Evolutionary conservation across 1,140 invertebrate genomes (phyloP).

Genomic region (Ditylenchus dipsaci): DNA sequence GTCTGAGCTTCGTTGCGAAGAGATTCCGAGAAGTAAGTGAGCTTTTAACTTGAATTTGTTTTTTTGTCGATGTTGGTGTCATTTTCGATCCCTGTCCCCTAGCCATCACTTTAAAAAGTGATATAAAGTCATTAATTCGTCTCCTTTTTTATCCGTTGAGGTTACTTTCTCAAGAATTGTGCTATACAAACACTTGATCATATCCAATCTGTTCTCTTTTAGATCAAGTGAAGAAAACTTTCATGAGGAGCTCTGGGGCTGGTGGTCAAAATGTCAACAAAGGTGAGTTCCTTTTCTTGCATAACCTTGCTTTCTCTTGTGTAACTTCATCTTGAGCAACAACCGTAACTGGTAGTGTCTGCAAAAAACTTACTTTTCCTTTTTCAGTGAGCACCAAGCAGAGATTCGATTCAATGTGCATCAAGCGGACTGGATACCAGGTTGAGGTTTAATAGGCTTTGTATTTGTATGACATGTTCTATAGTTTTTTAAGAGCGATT

Average conservation of each 20-base stretch:
- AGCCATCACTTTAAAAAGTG: no score
- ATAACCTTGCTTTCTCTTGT: no score
- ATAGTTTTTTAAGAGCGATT: conserved; percentile 1
- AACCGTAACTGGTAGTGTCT: no score
- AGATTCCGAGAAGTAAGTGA: conserved; percentile 20
- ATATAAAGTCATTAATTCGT: no score
- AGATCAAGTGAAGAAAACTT: conserved; percentile 34
- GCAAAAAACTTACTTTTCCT: conserved; percentile 4
- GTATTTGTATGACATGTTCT: neutral
- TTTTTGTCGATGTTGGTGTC: neutral
- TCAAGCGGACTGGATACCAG: conserved; percentile 34
- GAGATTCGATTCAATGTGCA: conserved; percentile 41
- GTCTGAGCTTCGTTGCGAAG: conserved; percentile 16
- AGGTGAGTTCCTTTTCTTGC: conserved; percentile 11
- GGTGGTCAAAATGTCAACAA: conserved; percentile 43
- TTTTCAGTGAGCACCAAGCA: conserved; percentile 46
- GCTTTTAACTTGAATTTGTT: conserved; percentile 4
- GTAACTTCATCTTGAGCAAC: no score
- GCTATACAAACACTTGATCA: neutral
- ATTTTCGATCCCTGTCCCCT: neutral
- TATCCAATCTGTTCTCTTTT: conserved; percentile 13
- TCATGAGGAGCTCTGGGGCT: conserved; percentile 25
- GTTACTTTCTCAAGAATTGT: conserved; percentile 2
- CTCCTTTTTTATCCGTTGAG: no score
- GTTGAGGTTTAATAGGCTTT: neutral